These are phyloP conservation scores for Tragelaphus eurycerus DNA, from an alignment of 2,797 vertebrate genomes.

Conservation along the genomic window DNA sequence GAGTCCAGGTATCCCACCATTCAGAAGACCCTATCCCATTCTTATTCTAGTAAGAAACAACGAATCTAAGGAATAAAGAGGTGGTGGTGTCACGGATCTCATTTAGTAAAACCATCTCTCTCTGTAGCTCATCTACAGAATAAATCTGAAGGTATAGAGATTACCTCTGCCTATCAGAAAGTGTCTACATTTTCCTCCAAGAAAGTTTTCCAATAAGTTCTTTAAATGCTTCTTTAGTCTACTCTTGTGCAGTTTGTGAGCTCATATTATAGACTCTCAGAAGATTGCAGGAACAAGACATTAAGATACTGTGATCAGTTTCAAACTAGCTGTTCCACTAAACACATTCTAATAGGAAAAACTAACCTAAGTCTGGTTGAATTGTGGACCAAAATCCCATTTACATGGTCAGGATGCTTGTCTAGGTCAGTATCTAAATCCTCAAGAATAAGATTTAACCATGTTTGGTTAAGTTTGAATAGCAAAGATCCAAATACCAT, in stretches of 20 bases:
- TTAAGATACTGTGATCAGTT: not conserved
- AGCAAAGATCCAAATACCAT: slow-evolving; percentile 36
- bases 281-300: not conserved
- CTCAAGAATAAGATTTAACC: slow-evolving; percentile 47
- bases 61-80: not conserved
- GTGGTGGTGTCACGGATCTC: not conserved
- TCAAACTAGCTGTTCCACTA: not conserved
- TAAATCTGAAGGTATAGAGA: no score
- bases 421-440: slow-evolving; percentile 48
- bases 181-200: not conserved
- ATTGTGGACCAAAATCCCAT: not conserved
- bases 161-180: not conserved
- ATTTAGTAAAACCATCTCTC: not conserved
- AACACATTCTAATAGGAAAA: not conserved
- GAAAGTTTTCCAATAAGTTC: not conserved
- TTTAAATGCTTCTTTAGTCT: not conserved
- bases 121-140: not conserved
- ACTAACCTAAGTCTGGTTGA: slow-evolving; percentile 5
- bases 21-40: not conserved
- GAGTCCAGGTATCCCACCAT: not conserved
- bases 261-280: not conserved
- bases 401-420: slow-evolving; percentile 21
- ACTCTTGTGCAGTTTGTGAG: not conserved
- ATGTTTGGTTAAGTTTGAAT: slow-evolving; percentile 56
- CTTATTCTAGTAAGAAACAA: not conserved